These are phyloP conservation scores for Oxystoma pomonae DNA, from an alignment of 2,888 invertebrate genomes.

Conservation along the genomic window DNA sequence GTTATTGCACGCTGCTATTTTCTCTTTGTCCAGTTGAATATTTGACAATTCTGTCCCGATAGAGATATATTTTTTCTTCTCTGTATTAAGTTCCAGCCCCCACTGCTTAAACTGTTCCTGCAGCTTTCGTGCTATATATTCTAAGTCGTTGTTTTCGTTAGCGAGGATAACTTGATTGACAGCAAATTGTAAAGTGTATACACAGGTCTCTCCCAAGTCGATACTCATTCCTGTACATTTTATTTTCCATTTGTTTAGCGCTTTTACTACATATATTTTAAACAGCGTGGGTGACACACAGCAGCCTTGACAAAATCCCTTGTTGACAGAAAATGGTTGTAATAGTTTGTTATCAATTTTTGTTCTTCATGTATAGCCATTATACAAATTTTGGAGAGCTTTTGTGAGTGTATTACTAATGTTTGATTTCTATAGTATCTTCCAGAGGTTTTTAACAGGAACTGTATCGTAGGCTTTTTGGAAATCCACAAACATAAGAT, in stretches of 20 bases:
- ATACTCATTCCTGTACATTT: neutral
- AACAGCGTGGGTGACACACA: no score
- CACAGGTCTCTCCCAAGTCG: neutral
- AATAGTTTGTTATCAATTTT: neutral
- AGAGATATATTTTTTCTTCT: neutral
- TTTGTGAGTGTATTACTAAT: neutral
- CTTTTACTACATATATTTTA: conserved; percentile 1
- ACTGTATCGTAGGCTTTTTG: no score
- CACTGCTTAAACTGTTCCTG: neutral
- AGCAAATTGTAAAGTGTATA: neutral
- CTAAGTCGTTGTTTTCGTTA: neutral
- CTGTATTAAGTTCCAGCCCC: neutral
- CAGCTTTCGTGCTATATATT: neutral
- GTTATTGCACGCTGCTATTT: no score
- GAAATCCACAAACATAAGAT: neutral
- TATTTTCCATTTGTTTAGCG: neutral
- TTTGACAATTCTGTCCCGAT: no score
- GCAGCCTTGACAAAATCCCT: neutral
- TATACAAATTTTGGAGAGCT: no score
- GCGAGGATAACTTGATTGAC: neutral
- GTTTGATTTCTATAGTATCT: neutral
- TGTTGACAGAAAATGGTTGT: neutral
- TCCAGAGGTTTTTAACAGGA: neutral
- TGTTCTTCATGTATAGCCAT: neutral
- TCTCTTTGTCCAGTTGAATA: no score